phyloP scores from a whole-genome alignment of 2,888 invertebrate genomes.

The Cryptocheilus praepositus region DNA sequence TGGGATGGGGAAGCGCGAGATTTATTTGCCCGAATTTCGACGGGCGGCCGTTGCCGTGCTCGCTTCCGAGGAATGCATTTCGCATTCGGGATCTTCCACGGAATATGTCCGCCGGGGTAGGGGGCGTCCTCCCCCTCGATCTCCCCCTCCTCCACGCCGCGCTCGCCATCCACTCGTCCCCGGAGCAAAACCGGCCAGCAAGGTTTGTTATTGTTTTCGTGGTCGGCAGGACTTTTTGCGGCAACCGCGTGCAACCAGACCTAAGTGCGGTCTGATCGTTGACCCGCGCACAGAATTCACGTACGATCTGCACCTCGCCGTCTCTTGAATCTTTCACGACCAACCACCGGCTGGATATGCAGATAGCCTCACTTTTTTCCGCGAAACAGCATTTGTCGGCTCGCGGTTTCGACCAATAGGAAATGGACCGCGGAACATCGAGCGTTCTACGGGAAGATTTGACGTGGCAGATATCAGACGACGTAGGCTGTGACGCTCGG shows the following conservation, averaged over 20 bases:
- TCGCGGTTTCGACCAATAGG: no score
- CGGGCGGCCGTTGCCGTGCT: slow-evolving; percentile 51
- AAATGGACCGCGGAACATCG: no score
- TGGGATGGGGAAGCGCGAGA: slow-evolving; percentile 59
- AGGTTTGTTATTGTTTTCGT: slow-evolving; percentile 64
- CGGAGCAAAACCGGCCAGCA: slow-evolving; percentile 51
- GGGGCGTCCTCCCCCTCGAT: slow-evolving; percentile 27
- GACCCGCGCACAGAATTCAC: slow-evolving; percentile 6
- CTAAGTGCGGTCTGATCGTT: slow-evolving; percentile 22
- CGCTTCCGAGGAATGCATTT: slow-evolving; percentile 71
- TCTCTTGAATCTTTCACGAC: no score
- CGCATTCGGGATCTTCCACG: slow-evolving; percentile 70
- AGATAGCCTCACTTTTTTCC: no score
- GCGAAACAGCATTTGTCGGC: no score
- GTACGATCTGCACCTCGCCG: no score
- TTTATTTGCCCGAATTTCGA: slow-evolving; percentile 73
- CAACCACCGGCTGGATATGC: no score
- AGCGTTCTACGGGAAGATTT: no score
- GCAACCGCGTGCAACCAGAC: not conserved
- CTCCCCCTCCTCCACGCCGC: slow-evolving; percentile 7
- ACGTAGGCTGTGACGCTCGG: no score
- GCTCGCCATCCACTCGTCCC: slow-evolving; percentile 27
- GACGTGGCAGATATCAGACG: no score
- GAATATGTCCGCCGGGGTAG: slow-evolving; percentile 57
- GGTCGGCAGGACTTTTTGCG: slow-evolving; percentile 15